These are phyloP conservation scores for Arrhamphus sclerolepis DNA, from an alignment of 2,797 vertebrate genomes.

Conservation along the genomic window DNA sequence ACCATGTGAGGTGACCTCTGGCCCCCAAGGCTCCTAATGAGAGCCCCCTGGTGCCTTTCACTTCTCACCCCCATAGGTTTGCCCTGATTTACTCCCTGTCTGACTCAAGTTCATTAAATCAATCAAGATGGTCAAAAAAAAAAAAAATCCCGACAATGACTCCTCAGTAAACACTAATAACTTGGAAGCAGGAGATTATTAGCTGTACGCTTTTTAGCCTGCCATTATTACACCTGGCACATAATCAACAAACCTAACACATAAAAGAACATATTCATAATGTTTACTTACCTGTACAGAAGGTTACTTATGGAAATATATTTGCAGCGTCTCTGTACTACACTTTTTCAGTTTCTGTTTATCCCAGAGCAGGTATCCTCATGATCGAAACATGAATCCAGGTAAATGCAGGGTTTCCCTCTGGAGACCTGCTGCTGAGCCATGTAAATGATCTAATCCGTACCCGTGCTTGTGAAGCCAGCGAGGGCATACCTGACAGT, in stretches of 20 bases:
- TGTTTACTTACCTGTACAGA: no score
- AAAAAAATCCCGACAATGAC: no score
- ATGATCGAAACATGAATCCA: constrained; percentile 36
- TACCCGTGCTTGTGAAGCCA: constrained; percentile 12
- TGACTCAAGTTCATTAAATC: constrained; percentile 14
- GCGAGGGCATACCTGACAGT: constrained; percentile 19
- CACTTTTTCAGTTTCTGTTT: constrained; percentile 1
- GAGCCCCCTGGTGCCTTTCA: constrained; percentile 31
- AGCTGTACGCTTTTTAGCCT: no score
- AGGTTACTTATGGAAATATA: not conserved
- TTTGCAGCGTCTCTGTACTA: constrained; percentile 17
- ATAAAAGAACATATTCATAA: no score
- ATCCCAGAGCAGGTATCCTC: constrained; percentile 48
- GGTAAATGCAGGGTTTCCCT: constrained; percentile 27
- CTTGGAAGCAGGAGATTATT: no score
- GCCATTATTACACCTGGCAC: no score
- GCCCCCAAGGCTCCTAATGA: constrained; percentile 44
- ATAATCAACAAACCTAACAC: no score
- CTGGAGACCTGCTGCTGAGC: constrained; percentile 8
- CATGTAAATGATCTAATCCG: constrained; percentile 6
- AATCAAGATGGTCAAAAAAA: constrained; percentile 13
- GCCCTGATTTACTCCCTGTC: no score
- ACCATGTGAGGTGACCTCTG: constrained; percentile 63
- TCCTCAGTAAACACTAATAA: no score
- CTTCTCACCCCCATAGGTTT: constrained; percentile 24